phyloP scores from a whole-genome alignment of 2,113 vertebrate genomes.

The Anolis carolinensis region DNA sequence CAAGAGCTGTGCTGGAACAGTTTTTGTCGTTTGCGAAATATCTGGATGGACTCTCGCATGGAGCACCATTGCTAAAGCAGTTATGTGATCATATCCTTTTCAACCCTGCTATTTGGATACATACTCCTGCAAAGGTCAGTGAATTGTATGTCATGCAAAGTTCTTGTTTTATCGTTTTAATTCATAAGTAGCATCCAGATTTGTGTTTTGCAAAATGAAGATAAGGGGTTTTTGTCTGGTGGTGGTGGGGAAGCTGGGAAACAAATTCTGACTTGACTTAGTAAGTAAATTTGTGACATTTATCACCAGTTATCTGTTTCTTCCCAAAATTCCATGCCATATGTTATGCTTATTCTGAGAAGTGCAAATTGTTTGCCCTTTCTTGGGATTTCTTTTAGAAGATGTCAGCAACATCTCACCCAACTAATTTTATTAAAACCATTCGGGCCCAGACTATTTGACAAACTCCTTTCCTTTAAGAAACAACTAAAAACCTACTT shows the following conservation, averaged over 20 bases:
- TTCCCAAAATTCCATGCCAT: not conserved
- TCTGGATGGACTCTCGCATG: conserved; percentile 95
- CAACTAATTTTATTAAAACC: not conserved
- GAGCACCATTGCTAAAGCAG: conserved; percentile 95
- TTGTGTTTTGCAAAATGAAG: not conserved
- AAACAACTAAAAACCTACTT: too few relatives aligned
- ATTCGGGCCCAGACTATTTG: too few relatives aligned
- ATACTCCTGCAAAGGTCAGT: conserved; percentile 95
- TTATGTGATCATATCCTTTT: conserved; percentile 98
- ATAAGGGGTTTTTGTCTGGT: too few relatives aligned
- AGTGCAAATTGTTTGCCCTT: not conserved
- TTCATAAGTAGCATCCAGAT: not conserved
- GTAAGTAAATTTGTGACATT: not conserved
- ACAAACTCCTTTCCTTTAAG: too few relatives aligned
- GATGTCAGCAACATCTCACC: not conserved
- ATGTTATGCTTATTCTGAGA: not conserved
- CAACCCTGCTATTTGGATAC: conserved; percentile 99
- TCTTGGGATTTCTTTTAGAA: not conserved
- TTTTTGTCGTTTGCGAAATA: conserved; percentile 99
- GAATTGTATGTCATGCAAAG: not conserved
- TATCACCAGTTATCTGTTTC: not conserved
- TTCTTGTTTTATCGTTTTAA: conserved; percentile 11
- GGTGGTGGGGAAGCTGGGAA: too few relatives aligned
- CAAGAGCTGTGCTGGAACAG: conserved; percentile 94
- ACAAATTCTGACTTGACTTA: not conserved